A percentile compares a stretch with the other conserved stretches of the same genome.
Conservation (phyloP, 2,113 vertebrate species). For the Zingel zingel region DNA sequence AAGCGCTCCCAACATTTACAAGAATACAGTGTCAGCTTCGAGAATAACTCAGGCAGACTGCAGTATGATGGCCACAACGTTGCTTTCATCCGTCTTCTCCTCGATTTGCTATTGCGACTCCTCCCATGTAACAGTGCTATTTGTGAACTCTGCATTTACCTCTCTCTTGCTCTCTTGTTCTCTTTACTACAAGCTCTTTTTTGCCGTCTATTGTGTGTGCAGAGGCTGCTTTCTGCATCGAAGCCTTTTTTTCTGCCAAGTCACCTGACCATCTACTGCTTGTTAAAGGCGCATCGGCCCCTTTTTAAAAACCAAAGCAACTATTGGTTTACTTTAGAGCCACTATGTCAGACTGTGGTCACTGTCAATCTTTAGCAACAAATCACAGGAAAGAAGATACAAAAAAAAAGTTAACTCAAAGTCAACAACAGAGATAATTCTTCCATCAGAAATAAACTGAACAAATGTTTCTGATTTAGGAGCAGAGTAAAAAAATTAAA, state of each 20-base stretch:
- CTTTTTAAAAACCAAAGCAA: constrained; percentile 40
- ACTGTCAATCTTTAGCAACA: neutral
- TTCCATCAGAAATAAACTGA: neutral
- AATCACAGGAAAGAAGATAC: neutral
- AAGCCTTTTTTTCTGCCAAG: constrained; percentile 57
- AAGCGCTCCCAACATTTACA: constrained; percentile 87
- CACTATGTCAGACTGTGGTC: neutral
- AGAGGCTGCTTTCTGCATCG: constrained; percentile 55
- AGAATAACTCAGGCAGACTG: constrained; percentile 62
- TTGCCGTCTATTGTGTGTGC: constrained; percentile 20
- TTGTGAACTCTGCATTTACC: constrained; percentile 40
- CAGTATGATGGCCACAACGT: constrained; percentile 14
- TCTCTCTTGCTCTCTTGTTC: constrained; percentile 31
- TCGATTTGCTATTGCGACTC: constrained; percentile 42
- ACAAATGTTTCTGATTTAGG: constrained; percentile 2
- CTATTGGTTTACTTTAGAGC: constrained; percentile 20
- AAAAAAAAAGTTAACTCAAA: neutral
- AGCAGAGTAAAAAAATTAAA: neutral
- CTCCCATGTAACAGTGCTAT: constrained; percentile 20
- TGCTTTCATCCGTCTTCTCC: constrained; percentile 24
- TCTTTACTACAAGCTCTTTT: constrained; percentile 37
- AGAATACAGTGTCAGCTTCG: constrained; percentile 85
- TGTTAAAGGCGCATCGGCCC: constrained; percentile 73
- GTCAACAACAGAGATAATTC: neutral
- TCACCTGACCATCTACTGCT: constrained; percentile 72